Evolutionary conservation across 2,888 invertebrate species (phyloP).

Genomic region (Aradus depressus): DNA sequence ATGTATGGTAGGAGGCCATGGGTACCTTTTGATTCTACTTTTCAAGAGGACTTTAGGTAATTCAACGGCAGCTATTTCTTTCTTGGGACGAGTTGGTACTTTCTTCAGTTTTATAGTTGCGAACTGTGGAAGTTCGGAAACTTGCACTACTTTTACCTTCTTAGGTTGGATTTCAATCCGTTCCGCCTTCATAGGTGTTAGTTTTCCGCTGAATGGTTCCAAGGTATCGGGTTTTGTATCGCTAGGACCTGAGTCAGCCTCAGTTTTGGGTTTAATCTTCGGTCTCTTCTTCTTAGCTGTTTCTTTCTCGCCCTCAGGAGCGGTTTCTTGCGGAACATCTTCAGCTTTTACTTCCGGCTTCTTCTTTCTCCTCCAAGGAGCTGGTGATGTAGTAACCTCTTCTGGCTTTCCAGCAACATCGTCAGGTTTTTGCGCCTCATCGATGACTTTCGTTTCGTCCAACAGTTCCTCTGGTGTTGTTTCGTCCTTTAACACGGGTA

Average conservation of each 20-base stretch:
- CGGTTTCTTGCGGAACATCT: conserved; percentile 17
- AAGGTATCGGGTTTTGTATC: conserved; percentile 24
- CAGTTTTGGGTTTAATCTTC: conserved; percentile 26
- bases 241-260: neutral
- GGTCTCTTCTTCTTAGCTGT: conserved; percentile 18
- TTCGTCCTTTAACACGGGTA: too few species aligned
- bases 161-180: conserved; percentile 39
- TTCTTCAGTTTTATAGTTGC: conserved; percentile 44
- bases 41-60: conserved; percentile 58
- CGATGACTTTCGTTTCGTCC: conserved; percentile 13
- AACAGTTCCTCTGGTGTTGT: too few species aligned
- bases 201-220: neutral
- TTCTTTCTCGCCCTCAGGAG: conserved; percentile 33
- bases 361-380: conserved; percentile 20
- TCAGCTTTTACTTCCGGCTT: conserved; percentile 9
- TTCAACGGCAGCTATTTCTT: conserved; percentile 37
- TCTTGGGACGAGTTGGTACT: conserved; percentile 40
- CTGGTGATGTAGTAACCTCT: conserved; percentile 32
- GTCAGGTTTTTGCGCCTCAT: too few species aligned
- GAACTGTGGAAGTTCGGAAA: conserved; percentile 47
- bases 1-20: conserved; percentile 38
- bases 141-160: conserved; percentile 23
- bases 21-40: conserved; percentile 52
- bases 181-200: conserved; percentile 28
- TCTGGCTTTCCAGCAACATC: conserved; percentile 25